phyloP scores from a whole-genome alignment of 1,140 invertebrate species.

The Neocloeon triangulifer region DNA sequence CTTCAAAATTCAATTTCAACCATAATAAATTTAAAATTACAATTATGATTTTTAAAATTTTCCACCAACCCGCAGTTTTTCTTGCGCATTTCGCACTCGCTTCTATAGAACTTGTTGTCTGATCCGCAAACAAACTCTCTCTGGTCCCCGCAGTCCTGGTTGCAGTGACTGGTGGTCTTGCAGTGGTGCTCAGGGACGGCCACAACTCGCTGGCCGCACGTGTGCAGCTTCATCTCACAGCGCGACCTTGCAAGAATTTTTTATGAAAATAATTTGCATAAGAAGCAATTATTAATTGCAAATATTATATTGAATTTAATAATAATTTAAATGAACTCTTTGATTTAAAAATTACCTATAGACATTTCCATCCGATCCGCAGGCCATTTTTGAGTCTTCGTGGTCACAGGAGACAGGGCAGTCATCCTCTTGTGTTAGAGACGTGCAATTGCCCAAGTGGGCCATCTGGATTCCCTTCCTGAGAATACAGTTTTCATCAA shows the following conservation, averaged over 20 bases:
- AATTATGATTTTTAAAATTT: slow-evolving; percentile 1
- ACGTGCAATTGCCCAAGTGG: slow-evolving; percentile 63
- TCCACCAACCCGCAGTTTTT: slow-evolving; percentile 63
- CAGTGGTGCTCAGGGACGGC: slow-evolving; percentile 55
- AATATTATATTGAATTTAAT: not conserved
- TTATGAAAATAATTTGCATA: not conserved
- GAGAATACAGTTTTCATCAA: slow-evolving; percentile 12
- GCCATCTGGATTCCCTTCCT: slow-evolving; percentile 65
- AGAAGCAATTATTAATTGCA: not conserved
- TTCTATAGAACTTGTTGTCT: slow-evolving; percentile 76
- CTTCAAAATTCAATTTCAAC: no score
- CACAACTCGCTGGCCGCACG: slow-evolving; percentile 66
- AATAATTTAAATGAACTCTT: slow-evolving; percentile 3
- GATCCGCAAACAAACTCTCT: slow-evolving; percentile 72
- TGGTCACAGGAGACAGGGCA: slow-evolving; percentile 49
- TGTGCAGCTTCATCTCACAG: slow-evolving; percentile 64
- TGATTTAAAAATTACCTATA: no score
- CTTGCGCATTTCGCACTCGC: slow-evolving; percentile 79
- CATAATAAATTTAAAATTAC: no score
- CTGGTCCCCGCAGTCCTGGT: slow-evolving; percentile 44
- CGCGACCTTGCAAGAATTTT: no score
- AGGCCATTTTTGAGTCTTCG: slow-evolving; percentile 43
- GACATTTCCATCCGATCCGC: slow-evolving; percentile 77
- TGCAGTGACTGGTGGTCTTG: slow-evolving; percentile 56
- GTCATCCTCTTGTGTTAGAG: slow-evolving; percentile 34